These are phyloP conservation scores for Melanostoma scalare DNA, from an alignment of 2,888 invertebrate species.

Conservation along the genomic window DNA sequence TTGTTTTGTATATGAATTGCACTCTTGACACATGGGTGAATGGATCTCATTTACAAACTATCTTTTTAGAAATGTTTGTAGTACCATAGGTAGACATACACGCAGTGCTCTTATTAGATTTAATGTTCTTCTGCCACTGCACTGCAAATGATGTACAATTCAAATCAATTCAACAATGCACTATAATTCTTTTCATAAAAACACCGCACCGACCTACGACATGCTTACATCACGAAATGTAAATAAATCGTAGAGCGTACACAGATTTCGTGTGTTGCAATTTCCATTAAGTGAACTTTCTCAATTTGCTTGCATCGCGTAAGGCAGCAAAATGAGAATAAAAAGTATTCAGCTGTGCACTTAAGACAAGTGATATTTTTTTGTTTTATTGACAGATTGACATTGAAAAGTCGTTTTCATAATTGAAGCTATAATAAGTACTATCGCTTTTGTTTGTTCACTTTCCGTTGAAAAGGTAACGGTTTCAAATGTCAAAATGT, in stretches of 20 bases:
- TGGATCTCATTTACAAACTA: constrained; percentile 14
- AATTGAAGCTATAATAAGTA: no score
- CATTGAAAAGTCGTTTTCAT: constrained; percentile 40
- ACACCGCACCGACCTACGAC: constrained; percentile 4
- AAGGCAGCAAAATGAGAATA: constrained; percentile 3
- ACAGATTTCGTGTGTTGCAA: constrained; percentile 20
- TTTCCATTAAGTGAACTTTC: constrained; percentile 60
- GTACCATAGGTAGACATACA: not conserved
- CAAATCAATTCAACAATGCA: constrained; percentile 3
- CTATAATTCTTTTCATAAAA: not conserved
- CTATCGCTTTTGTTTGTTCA: constrained; percentile 3
- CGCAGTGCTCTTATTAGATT: not conserved
- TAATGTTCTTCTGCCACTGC: not conserved
- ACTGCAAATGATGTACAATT: constrained; percentile 11
- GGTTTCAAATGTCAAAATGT: constrained; percentile 21
- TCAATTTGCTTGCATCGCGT: constrained; percentile 31
- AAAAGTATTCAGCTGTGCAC: constrained; percentile 1
- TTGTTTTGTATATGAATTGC: constrained; percentile 10
- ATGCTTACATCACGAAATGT: not conserved
- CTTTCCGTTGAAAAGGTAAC: constrained; percentile 25
- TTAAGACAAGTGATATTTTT: constrained; percentile 14
- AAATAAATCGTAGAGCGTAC: constrained; percentile 9
- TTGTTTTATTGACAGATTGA: constrained; percentile 13
- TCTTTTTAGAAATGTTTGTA: not conserved
- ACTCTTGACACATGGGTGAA: constrained; percentile 32